Conservation (phyloP, 2,888 invertebrate genomes). For the Megaustenia siamemsis region DNA sequence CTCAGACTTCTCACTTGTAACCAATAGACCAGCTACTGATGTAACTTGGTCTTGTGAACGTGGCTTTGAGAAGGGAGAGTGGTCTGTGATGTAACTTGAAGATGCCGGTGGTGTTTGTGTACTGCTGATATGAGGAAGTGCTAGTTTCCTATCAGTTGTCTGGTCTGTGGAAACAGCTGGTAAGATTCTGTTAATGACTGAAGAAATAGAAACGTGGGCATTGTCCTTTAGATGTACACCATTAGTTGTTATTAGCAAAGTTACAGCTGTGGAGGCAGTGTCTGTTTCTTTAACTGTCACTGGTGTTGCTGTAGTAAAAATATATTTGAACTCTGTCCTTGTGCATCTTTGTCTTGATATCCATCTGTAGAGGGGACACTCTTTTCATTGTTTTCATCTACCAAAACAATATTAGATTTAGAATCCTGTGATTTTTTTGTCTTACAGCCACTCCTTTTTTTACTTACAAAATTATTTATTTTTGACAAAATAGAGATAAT, state of each 20-base stretch:
- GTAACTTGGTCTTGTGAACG: too few relatives aligned
- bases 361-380: background rate
- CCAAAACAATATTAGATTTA: background rate
- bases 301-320: background rate
- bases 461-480: background rate
- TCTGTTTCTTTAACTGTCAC: background rate
- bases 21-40: too few relatives aligned
- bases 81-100: too few relatives aligned
- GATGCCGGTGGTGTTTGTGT: too few relatives aligned
- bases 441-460: background rate
- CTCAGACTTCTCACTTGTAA: too few relatives aligned
- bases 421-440: background rate
- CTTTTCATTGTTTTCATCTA: background rate
- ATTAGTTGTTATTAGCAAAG: slow-evolving; percentile 37
- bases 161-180: too few relatives aligned
- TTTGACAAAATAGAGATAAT: slow-evolving; percentile 18
- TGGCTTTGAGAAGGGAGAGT: too few relatives aligned
- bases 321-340: background rate
- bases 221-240: slow-evolving; percentile 28
- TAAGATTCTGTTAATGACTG: background rate
- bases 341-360: background rate
- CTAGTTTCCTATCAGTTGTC: background rate
- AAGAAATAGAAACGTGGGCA: background rate
- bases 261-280: background rate
- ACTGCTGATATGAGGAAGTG: too few relatives aligned